Percentiles rank a stretch among this genome's conserved stretches.
These are phyloP conservation scores for Mormyrus iriodes DNA, from an alignment of 2,113 vertebrate species.

Conservation along the genomic window DNA sequence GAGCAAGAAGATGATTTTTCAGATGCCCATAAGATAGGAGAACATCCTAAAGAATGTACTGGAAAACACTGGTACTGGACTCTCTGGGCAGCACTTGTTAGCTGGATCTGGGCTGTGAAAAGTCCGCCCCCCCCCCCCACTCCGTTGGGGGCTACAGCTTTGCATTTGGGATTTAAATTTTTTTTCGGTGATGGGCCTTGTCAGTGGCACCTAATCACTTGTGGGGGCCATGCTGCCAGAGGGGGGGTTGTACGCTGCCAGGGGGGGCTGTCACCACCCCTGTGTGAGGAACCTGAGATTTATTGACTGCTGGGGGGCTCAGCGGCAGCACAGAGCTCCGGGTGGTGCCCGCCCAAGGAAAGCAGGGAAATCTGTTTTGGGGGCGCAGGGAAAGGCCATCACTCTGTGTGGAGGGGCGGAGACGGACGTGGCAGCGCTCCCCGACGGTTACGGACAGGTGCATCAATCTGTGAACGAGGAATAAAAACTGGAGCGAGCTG, in stretches of 20 bases:
- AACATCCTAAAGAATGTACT: neutral
- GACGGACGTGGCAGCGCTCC: neutral
- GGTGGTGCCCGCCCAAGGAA: neutral
- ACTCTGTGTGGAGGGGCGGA: neutral
- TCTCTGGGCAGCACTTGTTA: neutral
- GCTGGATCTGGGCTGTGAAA: neutral
- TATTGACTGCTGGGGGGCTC: neutral
- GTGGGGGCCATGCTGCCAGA: neutral
- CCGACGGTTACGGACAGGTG: neutral
- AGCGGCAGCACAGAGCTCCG: neutral
- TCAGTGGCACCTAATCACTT: conserved; percentile 16
- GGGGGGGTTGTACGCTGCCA: too few species aligned
- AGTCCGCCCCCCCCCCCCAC: neutral
- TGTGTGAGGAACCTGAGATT: neutral
- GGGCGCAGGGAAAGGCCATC: neutral
- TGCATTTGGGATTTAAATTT: neutral
- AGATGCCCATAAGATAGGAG: neutral
- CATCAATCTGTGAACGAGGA: neutral
- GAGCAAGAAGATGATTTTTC: neutral
- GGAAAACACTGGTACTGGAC: neutral
- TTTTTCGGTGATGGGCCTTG: neutral
- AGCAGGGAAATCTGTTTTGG: neutral
- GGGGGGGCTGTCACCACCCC: neutral
- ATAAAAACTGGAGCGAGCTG: neutral
- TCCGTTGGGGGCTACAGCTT: neutral